Evolutionary conservation across 2,797 vertebrate species (phyloP).

Genomic region (Momotus momota): DNA sequence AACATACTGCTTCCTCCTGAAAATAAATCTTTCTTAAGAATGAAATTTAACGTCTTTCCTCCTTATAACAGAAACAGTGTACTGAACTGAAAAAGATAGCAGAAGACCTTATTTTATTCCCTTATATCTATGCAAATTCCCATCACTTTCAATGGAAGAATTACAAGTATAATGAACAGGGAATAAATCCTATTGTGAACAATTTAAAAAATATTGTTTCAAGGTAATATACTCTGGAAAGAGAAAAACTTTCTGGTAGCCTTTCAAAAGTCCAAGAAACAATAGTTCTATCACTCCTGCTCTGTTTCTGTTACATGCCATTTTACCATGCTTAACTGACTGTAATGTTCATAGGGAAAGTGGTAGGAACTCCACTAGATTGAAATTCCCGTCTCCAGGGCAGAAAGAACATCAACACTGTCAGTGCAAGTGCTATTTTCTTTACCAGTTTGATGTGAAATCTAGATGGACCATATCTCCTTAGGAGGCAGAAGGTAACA

Average conservation of each 20-base stretch:
- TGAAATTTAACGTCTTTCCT: not conserved
- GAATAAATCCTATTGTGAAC: not conserved
- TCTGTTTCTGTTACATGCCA: not conserved
- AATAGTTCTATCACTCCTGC: not conserved
- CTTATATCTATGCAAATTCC: not conserved
- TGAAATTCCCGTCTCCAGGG: not conserved
- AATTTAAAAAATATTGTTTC: constrained; percentile 6
- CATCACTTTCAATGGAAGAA: not conserved
- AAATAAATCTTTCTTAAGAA: not conserved
- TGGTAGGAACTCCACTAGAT: not conserved
- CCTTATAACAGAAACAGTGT: not conserved
- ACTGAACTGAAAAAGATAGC: not conserved
- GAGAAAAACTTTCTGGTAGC: not conserved
- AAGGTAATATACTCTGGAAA: not conserved
- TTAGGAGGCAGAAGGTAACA: not conserved
- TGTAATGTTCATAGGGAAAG: not conserved
- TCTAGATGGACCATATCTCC: not conserved
- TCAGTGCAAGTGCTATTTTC: not conserved
- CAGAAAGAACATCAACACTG: not conserved
- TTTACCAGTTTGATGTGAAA: not conserved
- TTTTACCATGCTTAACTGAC: not conserved
- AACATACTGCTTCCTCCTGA: not conserved
- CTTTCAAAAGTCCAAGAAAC: not conserved
- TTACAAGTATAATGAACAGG: not conserved
- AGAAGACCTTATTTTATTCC: not conserved